Conservation (phyloP, 2,888 invertebrate species). For the Leptothorax acervorum region DNA sequence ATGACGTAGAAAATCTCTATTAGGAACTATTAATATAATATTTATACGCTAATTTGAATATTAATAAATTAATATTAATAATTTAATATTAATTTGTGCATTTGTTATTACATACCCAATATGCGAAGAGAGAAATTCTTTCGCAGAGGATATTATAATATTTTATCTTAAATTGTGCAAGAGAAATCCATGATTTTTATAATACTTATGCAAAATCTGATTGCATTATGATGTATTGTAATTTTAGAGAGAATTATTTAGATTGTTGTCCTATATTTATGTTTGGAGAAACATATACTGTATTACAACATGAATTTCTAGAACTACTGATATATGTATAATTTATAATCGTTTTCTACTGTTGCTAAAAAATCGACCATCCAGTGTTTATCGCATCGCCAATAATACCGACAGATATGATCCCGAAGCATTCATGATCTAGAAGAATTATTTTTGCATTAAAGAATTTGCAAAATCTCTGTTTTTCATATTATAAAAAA, state of each 20-base stretch:
- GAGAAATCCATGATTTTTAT: not conserved
- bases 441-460: slow-evolving; percentile 15
- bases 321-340: not conserved
- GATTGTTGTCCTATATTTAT: not conserved
- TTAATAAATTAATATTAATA: no score
- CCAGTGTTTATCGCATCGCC: slow-evolving; percentile 38
- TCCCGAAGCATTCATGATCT: slow-evolving; percentile 42
- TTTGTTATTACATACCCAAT: not conserved
- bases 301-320: not conserved
- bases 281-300: not conserved
- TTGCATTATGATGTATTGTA: not conserved
- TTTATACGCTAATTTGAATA: not conserved
- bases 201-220: no score
- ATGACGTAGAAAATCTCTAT: not conserved
- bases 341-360: not conserved
- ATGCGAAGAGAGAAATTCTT: not conserved
- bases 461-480: slow-evolving; percentile 17
- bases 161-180: not conserved
- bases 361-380: not conserved
- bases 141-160: not conserved
- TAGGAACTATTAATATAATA: not conserved
- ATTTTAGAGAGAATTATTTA: not conserved
- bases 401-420: slow-evolving; percentile 26
- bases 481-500: not conserved
- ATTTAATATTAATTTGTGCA: not conserved